Percentiles rank a stretch among this genome's conserved stretches.
Conservation (phyloP, 2,888 invertebrate genomes). For the Standfussiana lucernea region DNA sequence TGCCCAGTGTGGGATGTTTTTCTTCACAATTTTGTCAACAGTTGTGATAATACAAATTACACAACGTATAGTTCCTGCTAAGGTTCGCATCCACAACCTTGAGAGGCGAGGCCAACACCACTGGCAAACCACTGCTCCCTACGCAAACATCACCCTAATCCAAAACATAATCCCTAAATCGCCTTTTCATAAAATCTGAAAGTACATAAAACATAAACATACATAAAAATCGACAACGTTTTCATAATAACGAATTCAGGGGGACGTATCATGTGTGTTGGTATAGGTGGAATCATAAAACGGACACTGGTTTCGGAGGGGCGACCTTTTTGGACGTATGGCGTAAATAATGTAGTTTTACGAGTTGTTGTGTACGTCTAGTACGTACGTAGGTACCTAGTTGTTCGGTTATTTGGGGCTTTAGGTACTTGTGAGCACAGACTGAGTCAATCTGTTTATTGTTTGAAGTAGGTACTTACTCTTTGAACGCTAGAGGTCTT, state of each 20-base stretch:
- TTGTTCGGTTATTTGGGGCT: slow-evolving; percentile 11
- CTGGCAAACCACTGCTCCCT: background rate
- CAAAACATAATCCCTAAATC: slow-evolving; percentile 23
- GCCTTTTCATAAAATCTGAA: slow-evolving; percentile 40
- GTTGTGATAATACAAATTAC: background rate
- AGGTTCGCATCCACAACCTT: background rate
- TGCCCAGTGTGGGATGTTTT: background rate
- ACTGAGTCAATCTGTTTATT: slow-evolving; percentile 25
- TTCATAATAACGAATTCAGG: slow-evolving; percentile 45
- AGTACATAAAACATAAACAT: slow-evolving; percentile 25
- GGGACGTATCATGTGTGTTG: slow-evolving; percentile 42
- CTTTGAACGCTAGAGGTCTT: background rate
- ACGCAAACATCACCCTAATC: background rate
- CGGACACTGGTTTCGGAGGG: slow-evolving; percentile 54
- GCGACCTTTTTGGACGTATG: slow-evolving; percentile 53
- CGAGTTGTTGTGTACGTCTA: slow-evolving; percentile 28
- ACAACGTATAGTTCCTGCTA: background rate
- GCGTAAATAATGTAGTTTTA: slow-evolving; percentile 63
- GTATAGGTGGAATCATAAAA: slow-evolving; percentile 52
- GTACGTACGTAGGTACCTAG: slow-evolving; percentile 22
- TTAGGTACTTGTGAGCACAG: slow-evolving; percentile 24
- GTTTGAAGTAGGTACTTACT: background rate
- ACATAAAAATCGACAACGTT: slow-evolving; percentile 33
- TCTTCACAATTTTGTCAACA: background rate
- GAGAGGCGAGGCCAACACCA: background rate